Evolutionary conservation across 2,113 vertebrate species (phyloP).

Genomic region (Spheniscus mendiculus): DNA sequence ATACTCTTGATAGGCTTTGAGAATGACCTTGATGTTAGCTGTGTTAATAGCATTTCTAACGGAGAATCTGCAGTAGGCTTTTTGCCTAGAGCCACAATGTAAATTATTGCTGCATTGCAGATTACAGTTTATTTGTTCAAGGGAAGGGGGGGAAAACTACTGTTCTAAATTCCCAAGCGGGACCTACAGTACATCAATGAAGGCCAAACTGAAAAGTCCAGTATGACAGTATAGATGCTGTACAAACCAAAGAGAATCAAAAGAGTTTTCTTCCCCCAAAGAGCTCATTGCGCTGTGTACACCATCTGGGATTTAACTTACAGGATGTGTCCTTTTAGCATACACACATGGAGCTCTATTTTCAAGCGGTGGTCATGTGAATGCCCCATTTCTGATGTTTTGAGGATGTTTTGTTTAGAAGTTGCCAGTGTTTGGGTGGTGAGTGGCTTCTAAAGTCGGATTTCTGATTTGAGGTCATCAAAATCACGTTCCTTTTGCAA

Average conservation of each 20-base stretch:
- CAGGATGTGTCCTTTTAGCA: too few species aligned
- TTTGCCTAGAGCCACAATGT: conserved; percentile 22
- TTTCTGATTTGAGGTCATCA: not conserved
- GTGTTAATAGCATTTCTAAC: conserved; percentile 44
- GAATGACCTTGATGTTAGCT: conserved; percentile 61
- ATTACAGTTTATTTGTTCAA: conserved; percentile 20
- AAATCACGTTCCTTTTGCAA: not conserved
- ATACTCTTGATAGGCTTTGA: conserved; percentile 1
- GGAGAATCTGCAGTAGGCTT: conserved; percentile 14
- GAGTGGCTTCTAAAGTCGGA: not conserved
- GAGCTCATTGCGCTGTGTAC: not conserved
- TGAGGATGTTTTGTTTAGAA: not conserved
- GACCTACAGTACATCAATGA: not conserved
- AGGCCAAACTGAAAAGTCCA: not conserved
- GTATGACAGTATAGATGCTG: not conserved
- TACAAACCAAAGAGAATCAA: not conserved
- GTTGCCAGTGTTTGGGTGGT: not conserved
- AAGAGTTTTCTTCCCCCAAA: not conserved
- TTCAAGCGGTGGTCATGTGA: not conserved
- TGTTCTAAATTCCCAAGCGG: not conserved
- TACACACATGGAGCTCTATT: not conserved
- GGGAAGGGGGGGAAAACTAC: not conserved
- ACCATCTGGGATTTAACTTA: rapidly evolving
- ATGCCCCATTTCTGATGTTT: not conserved
- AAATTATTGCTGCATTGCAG: conserved; percentile 49